Base-by-base conservation (phyloP, 2,797 vertebrate species). In the Tragopan temminckii region DNA sequence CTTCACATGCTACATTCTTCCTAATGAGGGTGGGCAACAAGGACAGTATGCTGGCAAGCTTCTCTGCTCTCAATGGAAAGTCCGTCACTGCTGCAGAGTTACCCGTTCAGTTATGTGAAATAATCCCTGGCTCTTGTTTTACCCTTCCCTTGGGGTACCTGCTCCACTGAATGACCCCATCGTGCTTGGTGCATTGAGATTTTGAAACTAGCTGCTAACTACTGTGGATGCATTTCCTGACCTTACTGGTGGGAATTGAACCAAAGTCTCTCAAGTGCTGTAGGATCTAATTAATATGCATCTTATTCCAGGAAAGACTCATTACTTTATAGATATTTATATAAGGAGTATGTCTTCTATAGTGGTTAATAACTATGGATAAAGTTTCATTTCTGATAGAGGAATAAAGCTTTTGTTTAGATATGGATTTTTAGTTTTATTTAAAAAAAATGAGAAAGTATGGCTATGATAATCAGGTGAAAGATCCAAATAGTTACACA, bases 231-330 rank as follows among this genome's bases (percentile, higher is more conserved):
- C 97, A 96, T 97, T 97, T 97, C 84, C 96, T 98, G 97, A 98
- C 97, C 97, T 97, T 97, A 97, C 97, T 98, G 95, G 92, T 97
- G 96, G 97, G 97, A 98, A 97, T 98, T 97, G 94, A 97, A 97
- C 93, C 96, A 94, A 97, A 97, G 94, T 97, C 97, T 98, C 97
- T 97, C 96, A 97, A 97, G 96, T 98, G 97, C 96, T 97, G 88
- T 96, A 97, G 95, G 95, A 97, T 97, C 96, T 97, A 98, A 98
- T 97, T 98, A 98, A 98, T 97, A 98, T 97, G 97, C 97, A 98
- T 97, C 96, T 97, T 96, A 97, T 97, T 97, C 96, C 91, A 97
- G 95, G 96, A 98, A 97, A 97, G 96, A 97, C 96, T 97, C 96
- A 97, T 97, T 97, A 97, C 97, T 97, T 97, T 97, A 95, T 96